These are phyloP conservation scores for Theonella swinhoei DNA, from an alignment of 37 sponge, comb jelly and placozoan genomes.

Conservation along the genomic window DNA sequence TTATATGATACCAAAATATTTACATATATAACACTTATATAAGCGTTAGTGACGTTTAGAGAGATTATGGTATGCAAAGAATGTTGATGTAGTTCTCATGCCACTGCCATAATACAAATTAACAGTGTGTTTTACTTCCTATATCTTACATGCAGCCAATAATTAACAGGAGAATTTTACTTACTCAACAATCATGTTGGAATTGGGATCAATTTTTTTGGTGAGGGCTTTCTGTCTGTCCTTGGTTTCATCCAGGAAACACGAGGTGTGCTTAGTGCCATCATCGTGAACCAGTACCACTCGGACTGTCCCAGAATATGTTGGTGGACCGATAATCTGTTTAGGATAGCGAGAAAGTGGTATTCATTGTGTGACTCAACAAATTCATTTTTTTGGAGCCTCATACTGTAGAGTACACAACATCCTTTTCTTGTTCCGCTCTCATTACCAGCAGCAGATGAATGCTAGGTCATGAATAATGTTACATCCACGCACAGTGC, in stretches of 20 bases:
- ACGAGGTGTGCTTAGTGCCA: constrained; percentile 26
- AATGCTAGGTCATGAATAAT: background rate
- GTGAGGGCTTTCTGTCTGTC: constrained; percentile 43
- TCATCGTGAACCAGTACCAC: constrained; percentile 68
- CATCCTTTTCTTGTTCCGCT: background rate
- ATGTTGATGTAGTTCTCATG: background rate
- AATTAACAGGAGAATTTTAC: background rate
- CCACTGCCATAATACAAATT: background rate
- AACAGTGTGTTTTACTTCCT: background rate
- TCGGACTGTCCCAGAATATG: constrained; percentile 29
- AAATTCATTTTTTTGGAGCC: background rate
- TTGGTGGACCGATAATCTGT: constrained; percentile 36
- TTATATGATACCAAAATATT: background rate
- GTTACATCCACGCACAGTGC: background rate
- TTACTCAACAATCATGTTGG: constrained; percentile 55
- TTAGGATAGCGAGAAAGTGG: background rate
- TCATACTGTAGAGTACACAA: background rate
- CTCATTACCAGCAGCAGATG: background rate
- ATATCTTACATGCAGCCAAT: background rate
- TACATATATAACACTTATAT: background rate
- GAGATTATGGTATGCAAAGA: too few species aligned
- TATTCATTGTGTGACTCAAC: background rate
- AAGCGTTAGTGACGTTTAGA: too few species aligned
- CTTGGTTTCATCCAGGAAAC: constrained; percentile 46
- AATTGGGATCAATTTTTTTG: constrained; percentile 35